Conservation (phyloP, 1,140 invertebrate genomes). For the Trichonephila clavipes region DNA sequence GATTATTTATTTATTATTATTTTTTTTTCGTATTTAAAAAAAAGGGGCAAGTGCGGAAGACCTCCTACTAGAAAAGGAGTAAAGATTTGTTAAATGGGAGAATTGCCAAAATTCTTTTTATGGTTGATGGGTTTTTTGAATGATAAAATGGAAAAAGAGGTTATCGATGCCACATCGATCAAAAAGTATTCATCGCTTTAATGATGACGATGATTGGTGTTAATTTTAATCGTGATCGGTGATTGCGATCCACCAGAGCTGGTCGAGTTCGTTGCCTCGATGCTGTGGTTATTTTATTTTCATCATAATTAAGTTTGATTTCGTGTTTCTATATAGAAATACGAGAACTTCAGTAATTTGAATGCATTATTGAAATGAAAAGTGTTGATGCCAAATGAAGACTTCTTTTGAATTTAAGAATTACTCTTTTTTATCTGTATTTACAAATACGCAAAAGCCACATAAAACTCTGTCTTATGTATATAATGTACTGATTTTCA, state of each 20-base stretch:
- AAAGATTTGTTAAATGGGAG: slow-evolving; percentile 20
- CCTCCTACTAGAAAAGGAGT: neutral
- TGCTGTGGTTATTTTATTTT: neutral
- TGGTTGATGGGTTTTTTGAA: neutral
- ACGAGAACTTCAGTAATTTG: no score
- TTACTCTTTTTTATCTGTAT: no score
- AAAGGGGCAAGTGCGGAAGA: neutral
- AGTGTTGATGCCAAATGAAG: no score
- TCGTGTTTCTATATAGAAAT: no score
- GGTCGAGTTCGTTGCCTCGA: neutral
- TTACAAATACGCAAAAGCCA: no score
- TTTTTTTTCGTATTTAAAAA: neutral
- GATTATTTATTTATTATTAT: neutral
- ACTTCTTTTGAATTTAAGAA: no score
- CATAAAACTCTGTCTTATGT: no score
- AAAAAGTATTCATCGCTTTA: neutral
- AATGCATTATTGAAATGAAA: no score
- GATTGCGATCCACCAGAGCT: neutral
- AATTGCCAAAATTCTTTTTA: neutral
- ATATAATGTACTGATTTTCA: no score
- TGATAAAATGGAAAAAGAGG: neutral
- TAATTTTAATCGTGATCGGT: neutral
- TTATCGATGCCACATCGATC: slow-evolving; percentile 18
- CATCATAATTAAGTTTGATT: neutral
- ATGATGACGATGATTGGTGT: neutral